Evolutionary conservation across 2,797 vertebrate species (phyloP).

Genomic region (Coendou prehensilis): DNA sequence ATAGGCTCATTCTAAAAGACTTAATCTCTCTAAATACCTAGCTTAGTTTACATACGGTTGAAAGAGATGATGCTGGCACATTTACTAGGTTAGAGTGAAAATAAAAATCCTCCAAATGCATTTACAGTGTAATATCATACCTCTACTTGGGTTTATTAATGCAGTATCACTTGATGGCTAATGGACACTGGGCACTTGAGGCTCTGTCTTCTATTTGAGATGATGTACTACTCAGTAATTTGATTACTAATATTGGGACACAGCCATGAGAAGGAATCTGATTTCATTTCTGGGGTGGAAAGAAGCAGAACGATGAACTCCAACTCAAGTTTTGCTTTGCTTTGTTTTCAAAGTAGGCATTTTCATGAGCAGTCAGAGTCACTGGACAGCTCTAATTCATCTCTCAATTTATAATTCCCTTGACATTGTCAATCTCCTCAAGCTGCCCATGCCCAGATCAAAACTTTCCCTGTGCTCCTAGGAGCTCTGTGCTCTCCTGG

Average conservation of each 20-base stretch:
- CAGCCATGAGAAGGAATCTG: conserved; percentile 69
- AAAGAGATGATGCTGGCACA: conserved; percentile 70
- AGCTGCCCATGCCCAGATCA: not conserved
- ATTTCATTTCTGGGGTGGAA: conserved; percentile 71
- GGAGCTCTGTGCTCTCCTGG: not conserved
- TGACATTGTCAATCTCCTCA: not conserved
- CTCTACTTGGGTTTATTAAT: conserved; percentile 65
- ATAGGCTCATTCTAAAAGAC: conserved; percentile 51
- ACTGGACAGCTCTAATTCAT: not conserved
- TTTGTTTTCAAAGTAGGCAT: conserved; percentile 60
- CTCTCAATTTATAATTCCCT: not conserved
- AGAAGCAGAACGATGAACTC: conserved; percentile 61
- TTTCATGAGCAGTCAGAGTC: not conserved
- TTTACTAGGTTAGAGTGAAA: conserved; percentile 50
- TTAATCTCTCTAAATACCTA: conserved; percentile 77
- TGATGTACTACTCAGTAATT: conserved; percentile 72
- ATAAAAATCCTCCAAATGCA: conserved; percentile 67
- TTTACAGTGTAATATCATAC: conserved; percentile 78
- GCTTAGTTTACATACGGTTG: conserved; percentile 68
- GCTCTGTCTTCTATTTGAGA: conserved; percentile 65
- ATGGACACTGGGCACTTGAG: conserved; percentile 78
- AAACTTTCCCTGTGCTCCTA: not conserved
- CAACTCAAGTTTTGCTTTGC: conserved; percentile 37
- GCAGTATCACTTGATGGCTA: conserved; percentile 77
- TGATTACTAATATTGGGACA: conserved; percentile 64